Evolutionary conservation across 2,797 vertebrate species (phyloP).

Genomic region (Astyanax mexicanus): DNA sequence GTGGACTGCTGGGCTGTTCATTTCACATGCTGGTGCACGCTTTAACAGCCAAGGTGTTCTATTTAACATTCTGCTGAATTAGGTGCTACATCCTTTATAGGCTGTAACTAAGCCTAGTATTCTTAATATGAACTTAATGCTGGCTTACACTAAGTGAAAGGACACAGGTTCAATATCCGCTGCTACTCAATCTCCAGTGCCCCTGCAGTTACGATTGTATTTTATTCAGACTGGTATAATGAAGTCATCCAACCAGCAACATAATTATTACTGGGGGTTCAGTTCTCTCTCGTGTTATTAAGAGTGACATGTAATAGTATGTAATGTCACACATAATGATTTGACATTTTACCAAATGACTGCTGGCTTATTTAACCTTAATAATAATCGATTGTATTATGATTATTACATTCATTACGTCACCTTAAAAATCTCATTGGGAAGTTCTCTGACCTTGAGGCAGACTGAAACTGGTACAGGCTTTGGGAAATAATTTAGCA

Average conservation of each 20-base stretch:
- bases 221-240: slow-evolving; percentile 10
- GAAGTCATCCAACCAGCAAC: slow-evolving; percentile 26
- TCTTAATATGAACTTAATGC: neutral
- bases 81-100: neutral
- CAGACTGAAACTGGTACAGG: neutral
- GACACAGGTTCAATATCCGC: neutral
- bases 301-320: neutral
- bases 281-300: slow-evolving; percentile 6
- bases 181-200: neutral
- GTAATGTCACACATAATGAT: neutral
- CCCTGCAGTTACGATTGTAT: neutral
- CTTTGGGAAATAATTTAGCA: neutral
- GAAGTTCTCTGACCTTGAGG: neutral
- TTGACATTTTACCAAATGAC: slow-evolving; percentile 23
- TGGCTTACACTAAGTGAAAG: neutral
- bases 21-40: neutral
- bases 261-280: slow-evolving; percentile 6
- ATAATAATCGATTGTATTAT: neutral
- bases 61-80: slow-evolving; percentile 9
- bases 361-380: neutral
- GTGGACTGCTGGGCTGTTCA: neutral
- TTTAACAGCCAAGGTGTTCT: slow-evolving; percentile 4
- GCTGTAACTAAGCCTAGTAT: neutral
- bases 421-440: neutral
- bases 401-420: neutral